A percentile compares a stretch with the other conserved stretches of the same genome.
phyloP scores from a whole-genome alignment of 2,113 vertebrate genomes.

The Takifugu flavidus region DNA sequence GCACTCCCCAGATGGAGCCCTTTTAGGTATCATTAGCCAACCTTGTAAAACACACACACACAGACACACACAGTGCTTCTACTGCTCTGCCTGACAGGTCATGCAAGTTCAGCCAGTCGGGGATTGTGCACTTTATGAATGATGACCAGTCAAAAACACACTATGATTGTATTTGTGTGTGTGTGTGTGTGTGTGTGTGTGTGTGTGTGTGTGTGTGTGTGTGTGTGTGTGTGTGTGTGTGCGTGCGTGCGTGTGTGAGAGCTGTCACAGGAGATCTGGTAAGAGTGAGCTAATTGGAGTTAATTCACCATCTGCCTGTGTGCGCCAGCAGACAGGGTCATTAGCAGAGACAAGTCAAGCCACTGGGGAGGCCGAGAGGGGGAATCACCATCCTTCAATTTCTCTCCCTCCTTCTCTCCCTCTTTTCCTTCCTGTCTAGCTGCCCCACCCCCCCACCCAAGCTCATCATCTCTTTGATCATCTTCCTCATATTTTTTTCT shows the following conservation, averaged over 20 bases:
- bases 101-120: slow-evolving; percentile 32
- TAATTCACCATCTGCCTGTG: slow-evolving; percentile 73
- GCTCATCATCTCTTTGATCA: slow-evolving; percentile 10
- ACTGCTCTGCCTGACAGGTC: slow-evolving; percentile 25
- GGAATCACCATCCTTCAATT: slow-evolving; percentile 49
- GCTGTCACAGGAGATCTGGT: slow-evolving; percentile 66
- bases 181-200: neutral
- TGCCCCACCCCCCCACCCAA: slow-evolving; percentile 2
- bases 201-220: slow-evolving; percentile 1
- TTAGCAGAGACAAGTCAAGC: slow-evolving; percentile 72
- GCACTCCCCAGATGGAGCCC: slow-evolving; percentile 30
- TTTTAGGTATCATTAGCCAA: slow-evolving; percentile 22
- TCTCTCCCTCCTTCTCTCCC: neutral
- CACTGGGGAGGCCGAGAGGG: slow-evolving; percentile 64
- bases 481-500: neutral
- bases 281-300: slow-evolving; percentile 73
- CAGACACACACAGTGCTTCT: slow-evolving; percentile 7
- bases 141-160: slow-evolving; percentile 26
- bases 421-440: slow-evolving; percentile 12
- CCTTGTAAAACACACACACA: slow-evolving; percentile 52
- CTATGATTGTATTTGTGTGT: neutral
- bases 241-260: slow-evolving; percentile 14
- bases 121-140: slow-evolving; percentile 21
- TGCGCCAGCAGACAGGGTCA: slow-evolving; percentile 69
- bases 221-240: slow-evolving; percentile 6